Evolutionary conservation across 2,888 invertebrate species (phyloP), one percentile per base, ranked within the genome.

Genomic region (Drosophila pseudotalamancana): DNA sequence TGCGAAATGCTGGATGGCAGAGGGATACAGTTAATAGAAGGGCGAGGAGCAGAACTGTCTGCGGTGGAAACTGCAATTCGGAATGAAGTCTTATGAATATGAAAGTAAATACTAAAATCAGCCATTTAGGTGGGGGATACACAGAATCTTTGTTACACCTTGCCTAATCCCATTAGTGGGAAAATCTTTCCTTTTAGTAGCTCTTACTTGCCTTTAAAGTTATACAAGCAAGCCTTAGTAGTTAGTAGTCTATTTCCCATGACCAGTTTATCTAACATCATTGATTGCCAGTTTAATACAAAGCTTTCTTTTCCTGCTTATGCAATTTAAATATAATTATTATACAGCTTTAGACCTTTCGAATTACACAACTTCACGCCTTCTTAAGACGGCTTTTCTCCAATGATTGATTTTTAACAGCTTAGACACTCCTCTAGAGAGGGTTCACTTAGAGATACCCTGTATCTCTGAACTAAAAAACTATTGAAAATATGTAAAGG

Each of bases 361-460:
- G 54, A 78, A 74, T 87, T 81, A 81, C 85, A 81, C 78, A 87
- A 81, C 57, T 84, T 84, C 45, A 68, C 77, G 60, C 71, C 68
- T 77, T 59, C 62, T 29, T 56, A 51, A 31, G 35, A 29, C 37
- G 56, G 57, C 31, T 57, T 81, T 56, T 39, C 19, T 25, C n/a
- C 37, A 50, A 54, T 86, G 87, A 83, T 86, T 77, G 84, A 77
- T 70, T 80, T 85, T 61, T 21, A 12, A 32, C 12, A 2, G 9
- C 8, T 18, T 1, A 14, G 0, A 4, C 9, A 3, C 0, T n/a
- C 11, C 3, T 37, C n/a, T n/a, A n/a, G n/a, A n/a, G n/a, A n/a
- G n/a, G n/a, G 12, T 3, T 6, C n/a, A 19, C 12, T 4, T 0
- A 6, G 0, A 25, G 11, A 57, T 42, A 42, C 57, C 27, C 19